Conservation (phyloP, 2,888 invertebrate genomes). For the Odontomyia ornata region DNA sequence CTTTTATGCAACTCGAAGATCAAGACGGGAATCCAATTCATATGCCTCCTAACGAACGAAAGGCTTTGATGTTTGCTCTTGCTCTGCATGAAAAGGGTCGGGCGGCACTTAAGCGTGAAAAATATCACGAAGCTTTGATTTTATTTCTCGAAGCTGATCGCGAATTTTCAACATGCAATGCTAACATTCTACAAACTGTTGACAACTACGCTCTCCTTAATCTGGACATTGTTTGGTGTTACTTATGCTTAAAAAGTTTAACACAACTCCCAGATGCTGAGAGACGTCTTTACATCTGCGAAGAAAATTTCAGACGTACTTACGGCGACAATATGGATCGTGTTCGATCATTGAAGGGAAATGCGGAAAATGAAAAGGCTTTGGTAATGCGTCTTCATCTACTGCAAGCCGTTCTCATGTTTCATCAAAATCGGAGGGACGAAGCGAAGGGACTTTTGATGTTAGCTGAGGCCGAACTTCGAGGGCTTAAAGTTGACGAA, state of each 20-base stretch:
- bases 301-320: conserved; percentile 71
- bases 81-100: conserved; percentile 83
- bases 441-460: conserved; percentile 71
- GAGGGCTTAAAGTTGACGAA: conserved; percentile 70
- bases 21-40: conserved; percentile 79
- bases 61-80: conserved; percentile 78
- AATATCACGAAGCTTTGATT: conserved; percentile 76
- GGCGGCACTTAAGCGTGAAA: conserved; percentile 71
- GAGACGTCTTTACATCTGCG: conserved; percentile 72
- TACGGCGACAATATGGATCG: conserved; percentile 75
- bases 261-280: conserved; percentile 79
- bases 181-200: conserved; percentile 69
- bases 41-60: conserved; percentile 74
- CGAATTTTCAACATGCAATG: conserved; percentile 68
- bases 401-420: conserved; percentile 81
- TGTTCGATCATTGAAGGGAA: conserved; percentile 68
- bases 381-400: conserved; percentile 81
- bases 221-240: conserved; percentile 90
- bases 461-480: conserved; percentile 73
- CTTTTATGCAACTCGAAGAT: conserved; percentile 73
- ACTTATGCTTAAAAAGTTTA: conserved; percentile 76
- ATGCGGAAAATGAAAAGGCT: conserved; percentile 73
- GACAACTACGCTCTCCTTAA: conserved; percentile 87
- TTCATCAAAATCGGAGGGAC: conserved; percentile 76
- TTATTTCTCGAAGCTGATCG: conserved; percentile 81